Evolutionary conservation across 1,140 invertebrate species (phyloP), one percentile per base, ranked within the genome.

Genomic region (Drosophila equinoxialis): DNA sequence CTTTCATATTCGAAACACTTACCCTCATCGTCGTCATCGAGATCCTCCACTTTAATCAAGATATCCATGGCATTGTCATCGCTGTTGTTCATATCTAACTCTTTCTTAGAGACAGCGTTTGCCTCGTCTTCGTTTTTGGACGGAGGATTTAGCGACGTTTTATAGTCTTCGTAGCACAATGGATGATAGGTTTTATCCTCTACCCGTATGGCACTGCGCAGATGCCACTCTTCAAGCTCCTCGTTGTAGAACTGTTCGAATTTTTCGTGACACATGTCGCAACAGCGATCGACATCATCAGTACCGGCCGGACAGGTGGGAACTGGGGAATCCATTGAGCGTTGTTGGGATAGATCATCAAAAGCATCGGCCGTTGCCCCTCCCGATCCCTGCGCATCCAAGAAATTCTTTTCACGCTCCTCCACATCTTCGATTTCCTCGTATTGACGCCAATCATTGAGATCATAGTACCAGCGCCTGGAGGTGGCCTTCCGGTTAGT

Each of bases 191-290:
- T 95, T 80, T 95, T 95, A 1, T 94, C 95, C 41, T 98, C 95
- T 42, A 96, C 94, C 20, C 94, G 92, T 4, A 98, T 93, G 0
- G 98, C 97, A 87, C 97, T 96, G 65, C 95, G 94, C 6, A 99
- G 93, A 90, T 98, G 97, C 98, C 98, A 99, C 91, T 98, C 98
- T 92, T 99, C 98, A 62, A 96, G 95, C 83, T 99, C 98, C 93
- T 99, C 97, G 89, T 98, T 96, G 93, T 97, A 99, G 93, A 98
- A 98, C 90, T 97, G 95, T 67, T 98, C 96, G 92, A 99, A 99
- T 57, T 93, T 93, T 93, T 99, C 98, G 33, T 96, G 94, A 92
- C 98, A 99, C 26, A 98, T 95, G 77, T 96, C 95, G 93, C 98
- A 99, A 17, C 93, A 91, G 6, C 93, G 93, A 70, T 95, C 93